Evolutionary conservation across 2,797 vertebrate genomes (phyloP), one percentile per base, ranked within the genome.

Genomic region (Gobionotothen gibberifrons): DNA sequence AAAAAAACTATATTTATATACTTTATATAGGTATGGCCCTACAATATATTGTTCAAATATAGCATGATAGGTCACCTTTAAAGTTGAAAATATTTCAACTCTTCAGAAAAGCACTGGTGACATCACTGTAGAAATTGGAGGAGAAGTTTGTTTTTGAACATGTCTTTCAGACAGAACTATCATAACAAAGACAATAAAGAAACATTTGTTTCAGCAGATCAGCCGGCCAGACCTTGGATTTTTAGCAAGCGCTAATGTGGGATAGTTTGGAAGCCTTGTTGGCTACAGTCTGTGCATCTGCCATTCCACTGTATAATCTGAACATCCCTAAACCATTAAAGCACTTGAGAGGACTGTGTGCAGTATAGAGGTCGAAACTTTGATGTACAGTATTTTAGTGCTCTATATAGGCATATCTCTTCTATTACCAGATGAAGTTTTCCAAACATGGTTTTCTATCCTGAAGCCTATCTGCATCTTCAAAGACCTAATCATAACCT

Each of bases 401-500:
- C 36, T 74, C 40, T 55, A 46, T 49, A 46, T 49, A 47, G 26
- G 32, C 46, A 71, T 72, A 75, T 81, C 67, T 83, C 65, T 61
- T 64, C 79, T 82, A 75, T 84, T 62, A 77, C 76, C 48, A 49
- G 66, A 65, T 69, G 48, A 36, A 72, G 49, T 61, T 78, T 57
- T 74, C 68, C 80, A 82, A 87, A 86, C 70, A 85, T 81, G 81
- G 11, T 69, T 61, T 11, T 67, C 79, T 83, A 72, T 83, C 55
- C 78, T 87, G 65, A 71, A 83, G 81, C 22, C 71, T 82, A 87
- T 93, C 69, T 79, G 76, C 79, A 56, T 88, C 85, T 88, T 91
- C 89, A 92, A 90, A 91, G 72, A 76, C 69, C 85, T 93, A 93
- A 94, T 92, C 91, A 93, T 86, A 92, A 90, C 85, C 90, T 91